A percentile compares a stretch with the other conserved stretches of the same genome.
phyloP scores from a whole-genome alignment of 30 jellyfish, hydroid and myxozoan genomes.

The Turritopsis rubra region DNA sequence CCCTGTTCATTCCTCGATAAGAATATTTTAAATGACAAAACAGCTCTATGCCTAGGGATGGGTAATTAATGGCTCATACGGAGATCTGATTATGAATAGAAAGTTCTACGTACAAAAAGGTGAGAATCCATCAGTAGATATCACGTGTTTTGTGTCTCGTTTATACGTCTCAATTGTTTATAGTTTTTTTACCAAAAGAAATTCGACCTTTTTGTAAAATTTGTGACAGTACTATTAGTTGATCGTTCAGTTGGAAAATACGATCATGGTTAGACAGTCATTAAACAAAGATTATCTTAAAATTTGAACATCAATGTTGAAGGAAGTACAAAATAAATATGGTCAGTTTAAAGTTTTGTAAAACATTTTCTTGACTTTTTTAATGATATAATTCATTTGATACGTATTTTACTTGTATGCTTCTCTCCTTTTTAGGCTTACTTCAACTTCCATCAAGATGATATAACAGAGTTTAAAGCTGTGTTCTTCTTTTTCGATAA shows the following conservation, averaged over 20 bases:
- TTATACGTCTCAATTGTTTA: neutral
- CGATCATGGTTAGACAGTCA: too few species aligned
- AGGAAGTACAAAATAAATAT: neutral
- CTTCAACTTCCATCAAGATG: constrained; percentile 22
- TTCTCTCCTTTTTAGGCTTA: neutral
- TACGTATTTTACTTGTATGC: too few species aligned
- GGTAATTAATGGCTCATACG: neutral
- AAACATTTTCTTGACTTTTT: neutral
- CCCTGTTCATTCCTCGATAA: neutral
- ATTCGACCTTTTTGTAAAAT: too few species aligned
- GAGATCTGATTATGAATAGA: neutral
- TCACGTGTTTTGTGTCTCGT: too few species aligned
- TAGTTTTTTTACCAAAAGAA: neutral
- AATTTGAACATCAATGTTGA: neutral
- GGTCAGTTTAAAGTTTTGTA: neutral
- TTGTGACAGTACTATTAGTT: too few species aligned
- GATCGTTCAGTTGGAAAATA: too few species aligned
- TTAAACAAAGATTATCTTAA: too few species aligned
- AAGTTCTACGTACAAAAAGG: too few species aligned
- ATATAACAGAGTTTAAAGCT: constrained; percentile 8
- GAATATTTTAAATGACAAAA: neutral
- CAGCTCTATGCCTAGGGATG: neutral
- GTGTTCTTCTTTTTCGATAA: neutral
- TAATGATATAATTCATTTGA: too few species aligned
- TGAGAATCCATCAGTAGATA: too few species aligned